Percentiles rank a stretch among this genome's conserved stretches.
Conservation (phyloP, 92 coral and sea anemone genomes). For the Palythoa heliodiscus region DNA sequence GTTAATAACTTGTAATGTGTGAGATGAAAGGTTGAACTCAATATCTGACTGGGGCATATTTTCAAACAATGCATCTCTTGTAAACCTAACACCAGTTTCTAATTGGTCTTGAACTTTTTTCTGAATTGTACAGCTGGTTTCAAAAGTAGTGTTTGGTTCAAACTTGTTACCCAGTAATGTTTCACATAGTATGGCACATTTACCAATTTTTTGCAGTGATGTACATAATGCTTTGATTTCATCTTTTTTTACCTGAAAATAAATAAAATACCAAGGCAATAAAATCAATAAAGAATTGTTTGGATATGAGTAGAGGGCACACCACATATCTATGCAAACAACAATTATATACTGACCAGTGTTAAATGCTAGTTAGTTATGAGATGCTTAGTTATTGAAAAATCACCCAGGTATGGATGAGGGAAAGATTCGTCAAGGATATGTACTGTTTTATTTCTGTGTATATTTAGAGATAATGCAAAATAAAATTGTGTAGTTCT, state of each 20-base stretch:
- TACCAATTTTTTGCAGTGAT: conserved; percentile 38
- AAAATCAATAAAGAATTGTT: background rate
- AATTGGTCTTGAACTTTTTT: conserved; percentile 34
- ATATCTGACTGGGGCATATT: conserved; percentile 44
- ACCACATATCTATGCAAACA: conserved; percentile 3
- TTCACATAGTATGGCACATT: conserved; percentile 32
- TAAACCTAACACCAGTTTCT: conserved; percentile 42
- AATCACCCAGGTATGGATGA: background rate
- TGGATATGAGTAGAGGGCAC: conserved; percentile 3
- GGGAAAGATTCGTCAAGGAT: conserved; percentile 5
- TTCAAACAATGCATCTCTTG: conserved; percentile 36
- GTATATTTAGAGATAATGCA: conserved; percentile 2
- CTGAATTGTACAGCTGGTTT: conserved; percentile 22
- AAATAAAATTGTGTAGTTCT: conserved; percentile 8
- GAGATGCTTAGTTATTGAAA: background rate
- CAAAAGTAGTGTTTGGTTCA: conserved; percentile 22
- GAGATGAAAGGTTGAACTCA: conserved; percentile 39
- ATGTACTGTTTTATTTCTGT: background rate
- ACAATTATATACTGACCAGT: conserved; percentile 3
- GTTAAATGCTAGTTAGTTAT: background rate
- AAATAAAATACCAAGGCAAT: background rate
- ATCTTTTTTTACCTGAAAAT: conserved; percentile 20
- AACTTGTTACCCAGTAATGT: conserved; percentile 34
- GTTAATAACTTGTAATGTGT: conserved; percentile 31
- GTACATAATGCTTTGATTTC: conserved; percentile 33